Evolutionary conservation across 1,140 invertebrate species (phyloP), one percentile per base, ranked within the genome.

Genomic region (Drosophila leontia): DNA sequence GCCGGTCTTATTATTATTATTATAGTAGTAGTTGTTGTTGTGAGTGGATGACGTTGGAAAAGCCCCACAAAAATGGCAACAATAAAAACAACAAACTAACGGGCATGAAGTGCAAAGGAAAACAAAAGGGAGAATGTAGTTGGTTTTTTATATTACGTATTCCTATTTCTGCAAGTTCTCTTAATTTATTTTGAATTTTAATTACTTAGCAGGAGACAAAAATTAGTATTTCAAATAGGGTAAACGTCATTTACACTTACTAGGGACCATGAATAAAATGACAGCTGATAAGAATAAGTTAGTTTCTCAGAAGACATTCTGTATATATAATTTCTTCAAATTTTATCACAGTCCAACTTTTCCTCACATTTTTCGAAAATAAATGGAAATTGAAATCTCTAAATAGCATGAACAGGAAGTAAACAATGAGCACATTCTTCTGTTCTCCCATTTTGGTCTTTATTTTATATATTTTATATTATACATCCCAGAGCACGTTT

Each of bases 11-110:
- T 45, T 45, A 45, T 45, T 55, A 13, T 37, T 37, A 8, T 32
- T 56, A 13, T 48, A 53, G 8, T 42, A 26, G 12, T 48, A 19
- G 11, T 37, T 61, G 11, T 7, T 41, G 17, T 41, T 29, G 56
- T 32, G 37, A 44, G 39, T 62, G 62, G 17, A 34, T 64, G 56
- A 42, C 62, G 62, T 35, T 62, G 62, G 19, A 62, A 62, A 62
- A 78, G 41, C 75, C 69, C 65, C 29, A 67, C 44, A 51, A 47
- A 62, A 74, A 65, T 67, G 59, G 29, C 29, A 42, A 15, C 37
- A 57, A 39, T 26, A 71, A 15, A 69, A 57, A 34, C 39, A 71
- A 70, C 57, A 62, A 70, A 47, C 50, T 35, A 55, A 70, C 37
- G 11, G 26, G 8, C 35, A 41, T 69, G 19, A 47, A 69, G 68